phyloP scores from a whole-genome alignment of 1,140 invertebrate genomes.

The Mactra quadrangularis region DNA sequence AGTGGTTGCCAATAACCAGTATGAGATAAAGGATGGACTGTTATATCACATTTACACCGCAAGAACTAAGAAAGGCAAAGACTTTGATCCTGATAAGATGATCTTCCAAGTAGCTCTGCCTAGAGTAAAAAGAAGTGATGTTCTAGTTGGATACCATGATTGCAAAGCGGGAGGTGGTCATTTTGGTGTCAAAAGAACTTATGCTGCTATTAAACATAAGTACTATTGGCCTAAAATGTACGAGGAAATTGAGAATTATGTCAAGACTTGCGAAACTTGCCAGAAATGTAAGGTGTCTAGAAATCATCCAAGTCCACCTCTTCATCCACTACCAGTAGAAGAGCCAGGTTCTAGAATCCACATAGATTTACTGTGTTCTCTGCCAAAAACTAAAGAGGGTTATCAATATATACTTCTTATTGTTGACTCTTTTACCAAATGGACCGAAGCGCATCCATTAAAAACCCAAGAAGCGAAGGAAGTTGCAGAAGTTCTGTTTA shows the following conservation, averaged over 20 bases:
- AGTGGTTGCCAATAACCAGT: slow-evolving; percentile 44
- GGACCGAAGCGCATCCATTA: slow-evolving; percentile 59
- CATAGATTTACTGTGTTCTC: slow-evolving; percentile 67
- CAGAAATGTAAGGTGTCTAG: slow-evolving; percentile 58
- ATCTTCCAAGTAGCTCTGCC: slow-evolving; percentile 59
- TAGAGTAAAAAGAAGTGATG: slow-evolving; percentile 39
- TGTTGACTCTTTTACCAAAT: slow-evolving; percentile 64
- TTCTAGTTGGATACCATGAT: slow-evolving; percentile 71
- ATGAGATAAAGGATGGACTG: slow-evolving; percentile 58
- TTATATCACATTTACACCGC: slow-evolving; percentile 65
- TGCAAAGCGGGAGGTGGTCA: slow-evolving; percentile 63
- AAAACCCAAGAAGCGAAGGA: slow-evolving; percentile 38
- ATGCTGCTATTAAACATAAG: slow-evolving; percentile 52
- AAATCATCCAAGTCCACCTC: slow-evolving; percentile 44
- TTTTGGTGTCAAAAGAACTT: slow-evolving; percentile 63
- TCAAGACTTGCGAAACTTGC: slow-evolving; percentile 66
- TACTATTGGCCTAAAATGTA: slow-evolving; percentile 70
- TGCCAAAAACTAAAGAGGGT: slow-evolving; percentile 57
- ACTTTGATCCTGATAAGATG: slow-evolving; percentile 4
- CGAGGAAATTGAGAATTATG: slow-evolving; percentile 63
- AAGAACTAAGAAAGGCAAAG: slow-evolving; percentile 13
- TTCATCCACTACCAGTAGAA: slow-evolving; percentile 60
- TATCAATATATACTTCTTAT: slow-evolving; percentile 63
- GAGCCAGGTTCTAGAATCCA: slow-evolving; percentile 59
- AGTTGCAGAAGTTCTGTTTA: slow-evolving; percentile 46